Evolutionary conservation across 2,888 invertebrate genomes (phyloP).

Genomic region (Holacanthella duospinosa): DNA sequence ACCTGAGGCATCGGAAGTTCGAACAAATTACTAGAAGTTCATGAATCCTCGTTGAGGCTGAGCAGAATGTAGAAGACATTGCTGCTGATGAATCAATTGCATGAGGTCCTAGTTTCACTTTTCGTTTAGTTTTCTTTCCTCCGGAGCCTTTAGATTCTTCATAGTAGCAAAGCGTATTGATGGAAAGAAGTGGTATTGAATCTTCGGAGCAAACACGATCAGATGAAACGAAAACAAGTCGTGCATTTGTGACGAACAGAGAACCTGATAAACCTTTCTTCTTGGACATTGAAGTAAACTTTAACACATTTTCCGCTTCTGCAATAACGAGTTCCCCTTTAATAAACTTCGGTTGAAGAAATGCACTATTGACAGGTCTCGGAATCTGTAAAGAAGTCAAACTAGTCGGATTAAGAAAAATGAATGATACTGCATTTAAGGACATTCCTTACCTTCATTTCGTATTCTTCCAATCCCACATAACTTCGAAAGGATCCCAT

Average conservation of each 20-base stretch:
- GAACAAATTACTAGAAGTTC: constrained; percentile 33
- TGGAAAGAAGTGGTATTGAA: constrained; percentile 28
- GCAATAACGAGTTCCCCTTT: constrained; percentile 71
- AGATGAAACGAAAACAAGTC: constrained; percentile 73
- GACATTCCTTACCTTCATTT: constrained; percentile 28
- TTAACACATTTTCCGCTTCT: constrained; percentile 66
- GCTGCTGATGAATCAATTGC: not conserved
- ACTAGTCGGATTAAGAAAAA: constrained; percentile 5
- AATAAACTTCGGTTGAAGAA: constrained; percentile 39
- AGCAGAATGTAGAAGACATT: constrained; percentile 14
- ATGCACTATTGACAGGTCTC: constrained; percentile 14
- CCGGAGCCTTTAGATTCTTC: constrained; percentile 21
- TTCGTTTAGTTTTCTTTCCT: constrained; percentile 23
- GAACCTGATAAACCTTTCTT: constrained; percentile 71
- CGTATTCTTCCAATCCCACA: constrained; percentile 33
- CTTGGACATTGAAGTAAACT: constrained; percentile 71
- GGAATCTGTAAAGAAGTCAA: constrained; percentile 21
- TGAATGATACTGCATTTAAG: constrained; percentile 8
- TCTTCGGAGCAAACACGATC: constrained; percentile 43
- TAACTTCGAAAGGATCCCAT: constrained; percentile 36
- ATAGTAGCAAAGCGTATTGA: constrained; percentile 30
- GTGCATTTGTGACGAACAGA: constrained; percentile 83
- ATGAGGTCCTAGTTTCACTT: constrained; percentile 16
- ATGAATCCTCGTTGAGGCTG: constrained; percentile 26
- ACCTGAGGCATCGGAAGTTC: constrained; percentile 27